Evolutionary conservation across 2,797 vertebrate genomes (phyloP).

Genomic region (Heterohyrax brucei): DNA sequence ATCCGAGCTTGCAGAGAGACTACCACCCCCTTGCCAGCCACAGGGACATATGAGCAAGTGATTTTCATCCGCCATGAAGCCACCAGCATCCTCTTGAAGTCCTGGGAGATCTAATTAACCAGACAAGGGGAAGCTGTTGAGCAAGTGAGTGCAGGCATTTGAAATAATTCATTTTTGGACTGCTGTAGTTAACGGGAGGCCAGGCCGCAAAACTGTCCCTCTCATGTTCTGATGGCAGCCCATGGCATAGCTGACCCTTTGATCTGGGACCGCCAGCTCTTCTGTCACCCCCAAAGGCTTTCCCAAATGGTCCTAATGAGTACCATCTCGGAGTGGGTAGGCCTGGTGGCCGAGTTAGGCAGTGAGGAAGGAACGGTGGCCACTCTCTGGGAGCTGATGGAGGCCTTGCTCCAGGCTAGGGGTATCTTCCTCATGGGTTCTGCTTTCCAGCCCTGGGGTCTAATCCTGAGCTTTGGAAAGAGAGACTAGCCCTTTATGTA

Average conservation of each 20-base stretch:
- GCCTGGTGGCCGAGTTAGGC: not conserved
- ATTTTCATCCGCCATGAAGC: not conserved
- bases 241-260: conserved; percentile 26
- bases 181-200: not conserved
- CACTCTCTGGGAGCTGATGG: not conserved
- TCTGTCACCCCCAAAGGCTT: not conserved
- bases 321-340: not conserved
- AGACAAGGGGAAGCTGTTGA: conserved; percentile 49
- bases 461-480: not conserved
- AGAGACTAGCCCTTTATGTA: not conserved
- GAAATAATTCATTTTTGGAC: conserved; percentile 56
- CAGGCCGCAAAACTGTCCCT: not conserved
- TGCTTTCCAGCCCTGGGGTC: not conserved
- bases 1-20: conserved; percentile 26
- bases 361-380: not conserved
- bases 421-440: not conserved
- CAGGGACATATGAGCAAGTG: conserved; percentile 16
- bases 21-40: not conserved
- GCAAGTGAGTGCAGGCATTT: not conserved
- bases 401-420: not conserved
- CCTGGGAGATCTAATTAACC: conserved; percentile 66
- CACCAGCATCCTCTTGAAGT: conserved; percentile 52
- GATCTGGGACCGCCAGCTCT: conserved; percentile 56
- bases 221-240: conserved; percentile 62
- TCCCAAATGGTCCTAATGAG: conserved; percentile 44